A percentile compares a stretch with the other conserved stretches of the same genome.
Evolutionary conservation across 2,113 vertebrate species (phyloP).

Genomic region (Oreochromis niloticus): DNA sequence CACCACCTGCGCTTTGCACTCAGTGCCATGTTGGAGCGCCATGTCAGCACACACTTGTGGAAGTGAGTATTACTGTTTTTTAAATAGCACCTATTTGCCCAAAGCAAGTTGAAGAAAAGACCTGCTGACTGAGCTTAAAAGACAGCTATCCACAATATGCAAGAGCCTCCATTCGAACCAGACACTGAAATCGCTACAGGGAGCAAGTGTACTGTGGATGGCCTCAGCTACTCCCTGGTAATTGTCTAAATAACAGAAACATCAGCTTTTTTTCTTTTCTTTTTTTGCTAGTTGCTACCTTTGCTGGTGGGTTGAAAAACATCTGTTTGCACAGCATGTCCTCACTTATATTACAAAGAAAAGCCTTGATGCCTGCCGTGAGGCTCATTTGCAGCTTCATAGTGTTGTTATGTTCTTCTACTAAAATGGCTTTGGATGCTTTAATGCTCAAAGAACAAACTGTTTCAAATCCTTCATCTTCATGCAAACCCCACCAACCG

Average conservation of each 20-base stretch:
- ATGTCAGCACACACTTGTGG: conserved; percentile 87
- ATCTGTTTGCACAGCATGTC: neutral
- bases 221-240: neutral
- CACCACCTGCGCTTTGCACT: conserved; percentile 86
- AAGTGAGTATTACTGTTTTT: conserved; percentile 74
- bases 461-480: neutral
- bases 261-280: neutral
- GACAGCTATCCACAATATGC: neutral
- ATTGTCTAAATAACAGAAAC: neutral
- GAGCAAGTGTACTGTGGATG: neutral
- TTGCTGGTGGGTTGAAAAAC: neutral
- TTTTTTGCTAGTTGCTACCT: neutral
- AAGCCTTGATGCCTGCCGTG: neutral
- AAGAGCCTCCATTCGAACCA: neutral
- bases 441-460: neutral
- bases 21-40: conserved; percentile 88
- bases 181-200: neutral
- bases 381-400: neutral
- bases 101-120: neutral
- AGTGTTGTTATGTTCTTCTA: too few relatives aligned
- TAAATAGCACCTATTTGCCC: neutral
- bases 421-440: neutral
- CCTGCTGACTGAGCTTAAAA: neutral
- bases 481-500: neutral
- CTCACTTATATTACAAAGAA: neutral